Base-by-base conservation (phyloP, 30 jellyfish, hydroid and myxozoan genomes). In the Aurelia sp. region DNA sequence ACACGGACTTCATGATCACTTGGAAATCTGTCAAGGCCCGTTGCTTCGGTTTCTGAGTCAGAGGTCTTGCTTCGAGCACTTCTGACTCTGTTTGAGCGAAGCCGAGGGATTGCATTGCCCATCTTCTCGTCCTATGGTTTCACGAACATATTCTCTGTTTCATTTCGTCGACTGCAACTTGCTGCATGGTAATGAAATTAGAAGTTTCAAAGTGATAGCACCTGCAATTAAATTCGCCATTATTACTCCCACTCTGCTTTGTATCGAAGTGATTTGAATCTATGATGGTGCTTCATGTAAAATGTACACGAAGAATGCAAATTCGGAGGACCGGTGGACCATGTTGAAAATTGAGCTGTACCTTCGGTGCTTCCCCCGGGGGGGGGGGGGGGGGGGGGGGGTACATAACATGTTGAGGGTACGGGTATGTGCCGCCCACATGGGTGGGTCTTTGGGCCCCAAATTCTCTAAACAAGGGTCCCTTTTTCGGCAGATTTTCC, bases 1-100 rank as follows among this genome's bases (percentile, higher is more conserved):
- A 88, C 91, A 24, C 91, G 88, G 19, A 88, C 91, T 52, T 72
- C 97, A 20, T 88, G 90, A 13, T 78, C 97, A 18, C 72, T 88
- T 1, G 91, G 51, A 72, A 80, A 72, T 59, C 52, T 64, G 80
- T 80, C 91, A 0, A 67, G 59, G 67, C 89, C 82, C 2, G 55
- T 66, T 30, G 67, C 90, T 61, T 86, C 96, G 60, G 67, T 63
- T 38, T 47, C 84, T 3, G 86, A 72, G 57, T 86, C 84, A 13
- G 76, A 50, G 16, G 88, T 86, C 84, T 82, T 66, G 53, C 83
- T 78, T 68, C 88, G 58, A 31, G 72, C 51, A 24, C 59, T 82
- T 16, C 86, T 70, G 24, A 82, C 86, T 82, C 72, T 70, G 52
- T 86, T 86, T 13, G 96, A 76, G 70, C 89, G 86, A 18, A 66